Evolutionary conservation across 2,797 vertebrate genomes (phyloP).

Genomic region (Gymnothorax reevesii): DNA sequence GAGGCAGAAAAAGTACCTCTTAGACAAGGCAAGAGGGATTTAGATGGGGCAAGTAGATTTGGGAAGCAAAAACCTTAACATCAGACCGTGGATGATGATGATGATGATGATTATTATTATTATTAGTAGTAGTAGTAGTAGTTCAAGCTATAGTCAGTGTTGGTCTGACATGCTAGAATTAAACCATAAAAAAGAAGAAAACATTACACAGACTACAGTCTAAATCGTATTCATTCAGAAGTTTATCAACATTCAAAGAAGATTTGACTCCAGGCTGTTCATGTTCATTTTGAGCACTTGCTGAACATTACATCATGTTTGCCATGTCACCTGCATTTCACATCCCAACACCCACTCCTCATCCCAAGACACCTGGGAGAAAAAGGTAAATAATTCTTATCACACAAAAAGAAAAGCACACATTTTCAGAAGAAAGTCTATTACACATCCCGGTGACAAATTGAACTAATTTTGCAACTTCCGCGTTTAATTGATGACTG

Average conservation of each 20-base stretch:
- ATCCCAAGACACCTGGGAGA: background rate
- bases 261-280: background rate
- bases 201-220: background rate
- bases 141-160: no score
- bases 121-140: no score
- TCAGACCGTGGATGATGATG: no score
- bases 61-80: no score
- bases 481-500: slow-evolving; percentile 4
- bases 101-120: no score
- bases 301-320: background rate
- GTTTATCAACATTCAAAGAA: background rate
- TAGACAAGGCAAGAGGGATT: no score
- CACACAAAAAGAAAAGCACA: background rate
- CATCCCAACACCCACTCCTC: background rate
- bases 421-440: background rate
- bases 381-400: background rate
- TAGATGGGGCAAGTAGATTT: no score
- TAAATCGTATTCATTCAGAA: background rate
- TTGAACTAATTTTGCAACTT: slow-evolving; percentile 3
- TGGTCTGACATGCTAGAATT: background rate
- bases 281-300: background rate
- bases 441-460: background rate
- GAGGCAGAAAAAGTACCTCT: no score
- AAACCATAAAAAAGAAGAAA: background rate
- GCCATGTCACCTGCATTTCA: background rate